Percentiles rank a stretch among this genome's conserved stretches.
Conservation (phyloP, 1,140 invertebrate genomes). For the Drosophila sproati region DNA sequence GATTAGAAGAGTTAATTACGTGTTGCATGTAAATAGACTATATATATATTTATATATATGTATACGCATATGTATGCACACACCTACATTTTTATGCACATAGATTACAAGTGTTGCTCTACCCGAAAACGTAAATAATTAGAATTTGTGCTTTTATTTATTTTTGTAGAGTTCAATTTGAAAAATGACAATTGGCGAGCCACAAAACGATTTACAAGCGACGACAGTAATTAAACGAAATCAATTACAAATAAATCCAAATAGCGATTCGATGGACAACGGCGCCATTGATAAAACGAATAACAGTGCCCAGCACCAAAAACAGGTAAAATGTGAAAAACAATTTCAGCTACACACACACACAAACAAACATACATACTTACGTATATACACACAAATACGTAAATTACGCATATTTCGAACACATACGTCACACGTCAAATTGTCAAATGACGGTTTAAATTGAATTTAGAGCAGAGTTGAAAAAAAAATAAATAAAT, state of each 20-base stretch:
- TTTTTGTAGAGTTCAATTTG: constrained; percentile 20
- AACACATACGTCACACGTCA: neutral
- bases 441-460: neutral
- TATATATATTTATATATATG: neutral
- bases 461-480: constrained; percentile 4
- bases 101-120: no score
- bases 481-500: no score
- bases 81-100: no score
- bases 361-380: neutral
- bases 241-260: constrained; percentile 2
- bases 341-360: no score
- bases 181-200: constrained; percentile 65
- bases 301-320: constrained; percentile 46
- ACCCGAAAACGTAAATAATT: no score
- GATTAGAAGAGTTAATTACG: neutral
- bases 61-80: neutral
- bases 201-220: constrained; percentile 33
- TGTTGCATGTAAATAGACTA: neutral
- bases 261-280: constrained; percentile 28
- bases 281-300: constrained; percentile 41
- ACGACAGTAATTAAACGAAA: constrained; percentile 11
- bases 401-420: neutral
- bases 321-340: constrained; percentile 23
- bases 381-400: neutral
- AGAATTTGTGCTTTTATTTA: neutral